Percentiles rank a stretch among this genome's conserved stretches.
These are phyloP conservation scores for Corvus hawaiiensis DNA, from an alignment of 2,113 vertebrate genomes.

Conservation along the genomic window DNA sequence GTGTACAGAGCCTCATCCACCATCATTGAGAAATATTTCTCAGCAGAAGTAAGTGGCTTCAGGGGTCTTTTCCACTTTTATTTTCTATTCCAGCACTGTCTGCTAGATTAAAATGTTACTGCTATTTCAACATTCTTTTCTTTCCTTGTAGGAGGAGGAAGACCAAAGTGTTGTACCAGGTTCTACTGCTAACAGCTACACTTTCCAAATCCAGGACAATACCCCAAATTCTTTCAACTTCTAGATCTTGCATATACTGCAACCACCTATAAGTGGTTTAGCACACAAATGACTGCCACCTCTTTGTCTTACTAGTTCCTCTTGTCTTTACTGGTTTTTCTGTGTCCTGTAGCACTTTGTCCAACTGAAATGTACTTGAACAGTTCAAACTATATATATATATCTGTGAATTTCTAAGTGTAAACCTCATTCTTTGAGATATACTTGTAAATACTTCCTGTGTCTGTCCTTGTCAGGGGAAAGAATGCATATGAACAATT, in stretches of 20 bases:
- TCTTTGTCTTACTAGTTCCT: conserved; percentile 49
- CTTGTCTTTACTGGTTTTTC: conserved; percentile 56
- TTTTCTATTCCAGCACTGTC: background rate
- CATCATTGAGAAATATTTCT: conserved; percentile 90
- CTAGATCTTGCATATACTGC: conserved; percentile 48
- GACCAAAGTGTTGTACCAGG: conserved; percentile 81
- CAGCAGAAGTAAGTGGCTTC: conserved; percentile 80
- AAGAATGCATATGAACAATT: background rate
- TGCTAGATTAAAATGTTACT: background rate
- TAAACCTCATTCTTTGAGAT: background rate
- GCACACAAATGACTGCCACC: background rate
- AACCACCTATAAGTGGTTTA: background rate
- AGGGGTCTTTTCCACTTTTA: background rate
- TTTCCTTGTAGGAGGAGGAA: conserved; percentile 77
- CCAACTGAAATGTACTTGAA: conserved; percentile 74
- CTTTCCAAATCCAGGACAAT: conserved; percentile 76
- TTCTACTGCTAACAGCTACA: conserved; percentile 70
- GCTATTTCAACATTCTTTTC: background rate
- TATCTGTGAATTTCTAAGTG: conserved; percentile 61
- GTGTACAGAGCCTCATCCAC: conserved; percentile 85
- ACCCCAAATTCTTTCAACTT: conserved; percentile 81
- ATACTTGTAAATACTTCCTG: conserved; percentile 68
- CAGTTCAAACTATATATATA: conserved; percentile 64
- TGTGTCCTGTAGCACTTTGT: conserved; percentile 76
- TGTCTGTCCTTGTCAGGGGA: background rate